Evolutionary conservation across 2,113 vertebrate species (phyloP).

Genomic region (Esox niger): DNA sequence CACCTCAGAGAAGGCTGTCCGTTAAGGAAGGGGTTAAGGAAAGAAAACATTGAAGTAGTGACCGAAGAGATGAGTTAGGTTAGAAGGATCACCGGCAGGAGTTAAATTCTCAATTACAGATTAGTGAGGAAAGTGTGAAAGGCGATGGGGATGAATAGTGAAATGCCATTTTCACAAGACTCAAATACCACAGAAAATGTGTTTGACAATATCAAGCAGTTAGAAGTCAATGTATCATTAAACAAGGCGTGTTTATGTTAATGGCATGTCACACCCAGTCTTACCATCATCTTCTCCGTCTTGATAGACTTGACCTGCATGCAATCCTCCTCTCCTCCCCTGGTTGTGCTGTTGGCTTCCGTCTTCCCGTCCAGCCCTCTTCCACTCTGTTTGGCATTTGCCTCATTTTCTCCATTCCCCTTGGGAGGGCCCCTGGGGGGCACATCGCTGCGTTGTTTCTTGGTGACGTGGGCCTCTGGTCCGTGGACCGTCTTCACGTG

Average conservation of each 20-base stretch:
- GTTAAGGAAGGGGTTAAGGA: constrained; percentile 80
- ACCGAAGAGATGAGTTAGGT: constrained; percentile 44
- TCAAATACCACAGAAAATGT: no score
- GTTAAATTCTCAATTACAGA: neutral
- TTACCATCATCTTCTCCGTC: constrained; percentile 91
- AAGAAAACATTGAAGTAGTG: constrained; percentile 68
- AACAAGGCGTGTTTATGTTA: neutral
- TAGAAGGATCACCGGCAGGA: constrained; percentile 44
- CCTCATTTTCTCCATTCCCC: constrained; percentile 85
- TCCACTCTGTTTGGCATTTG: constrained; percentile 69
- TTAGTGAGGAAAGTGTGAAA: constrained; percentile 41
- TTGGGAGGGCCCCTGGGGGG: constrained; percentile 78
- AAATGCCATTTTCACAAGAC: constrained; percentile 5
- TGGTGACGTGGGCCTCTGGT: constrained; percentile 94
- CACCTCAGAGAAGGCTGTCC: constrained; percentile 97
- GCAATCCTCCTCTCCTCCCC: constrained; percentile 80
- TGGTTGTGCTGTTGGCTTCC: constrained; percentile 80
- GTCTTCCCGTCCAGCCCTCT: constrained; percentile 69
- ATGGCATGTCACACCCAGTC: constrained; percentile 36
- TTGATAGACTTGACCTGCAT: constrained; percentile 90
- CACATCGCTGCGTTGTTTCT: constrained; percentile 87
- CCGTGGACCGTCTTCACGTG: constrained; percentile 97
- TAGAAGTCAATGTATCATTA: constrained; percentile 12
- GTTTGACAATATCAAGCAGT: neutral
- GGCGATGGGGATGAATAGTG: constrained; percentile 9